Evolutionary conservation across 2,797 vertebrate species (phyloP).

Genomic region (Gila robusta): DNA sequence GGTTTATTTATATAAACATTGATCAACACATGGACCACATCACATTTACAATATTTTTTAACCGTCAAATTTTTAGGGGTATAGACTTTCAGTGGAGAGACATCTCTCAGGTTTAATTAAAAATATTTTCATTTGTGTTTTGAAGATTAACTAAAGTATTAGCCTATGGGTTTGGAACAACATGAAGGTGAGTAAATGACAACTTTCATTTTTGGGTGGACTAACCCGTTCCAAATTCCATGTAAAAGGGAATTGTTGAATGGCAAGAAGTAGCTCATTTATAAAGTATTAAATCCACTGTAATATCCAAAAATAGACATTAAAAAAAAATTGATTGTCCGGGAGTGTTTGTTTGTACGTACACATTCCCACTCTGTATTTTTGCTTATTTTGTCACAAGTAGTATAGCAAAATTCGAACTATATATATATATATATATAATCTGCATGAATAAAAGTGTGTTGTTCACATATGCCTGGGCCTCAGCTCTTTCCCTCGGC

Average conservation of each 20-base stretch:
- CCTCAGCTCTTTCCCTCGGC: not conserved
- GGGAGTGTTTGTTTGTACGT: not conserved
- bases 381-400: not conserved
- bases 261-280: not conserved
- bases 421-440: not conserved
- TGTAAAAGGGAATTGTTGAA: not conserved
- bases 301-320: not conserved
- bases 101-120: not conserved
- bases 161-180: not conserved
- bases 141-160: not conserved
- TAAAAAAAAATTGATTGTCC: not conserved
- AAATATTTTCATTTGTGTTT: not conserved
- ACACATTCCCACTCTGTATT: not conserved
- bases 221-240: not conserved
- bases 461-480: not conserved
- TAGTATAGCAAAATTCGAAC: not conserved
- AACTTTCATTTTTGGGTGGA: not conserved
- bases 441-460: not conserved
- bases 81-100: not conserved
- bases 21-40: not conserved
- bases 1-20: not conserved
- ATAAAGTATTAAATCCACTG: not conserved
- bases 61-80: too few species aligned
- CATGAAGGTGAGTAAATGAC: not conserved
- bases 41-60: too few species aligned